These are phyloP conservation scores for Tyrannus savana DNA, from an alignment of 2,113 vertebrate genomes.

Conservation along the genomic window DNA sequence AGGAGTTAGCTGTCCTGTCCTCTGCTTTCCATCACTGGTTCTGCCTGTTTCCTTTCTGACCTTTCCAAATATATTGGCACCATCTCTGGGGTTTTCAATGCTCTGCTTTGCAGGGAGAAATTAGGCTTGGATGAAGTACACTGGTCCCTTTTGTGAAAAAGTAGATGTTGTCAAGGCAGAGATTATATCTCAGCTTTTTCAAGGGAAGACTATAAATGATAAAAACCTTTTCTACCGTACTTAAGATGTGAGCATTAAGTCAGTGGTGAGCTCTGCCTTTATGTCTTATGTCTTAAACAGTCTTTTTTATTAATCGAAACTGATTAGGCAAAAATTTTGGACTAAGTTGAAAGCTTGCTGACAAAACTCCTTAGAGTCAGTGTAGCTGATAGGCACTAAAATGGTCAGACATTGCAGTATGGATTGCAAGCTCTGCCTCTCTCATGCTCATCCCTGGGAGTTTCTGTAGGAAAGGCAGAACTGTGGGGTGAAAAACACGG, in stretches of 20 bases:
- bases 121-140: neutral
- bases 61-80: neutral
- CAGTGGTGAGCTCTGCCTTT: neutral
- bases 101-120: neutral
- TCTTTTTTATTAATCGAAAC: neutral
- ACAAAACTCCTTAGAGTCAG: neutral
- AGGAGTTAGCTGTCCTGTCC: neutral
- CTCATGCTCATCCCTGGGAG: accelerated
- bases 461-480: neutral
- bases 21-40: neutral
- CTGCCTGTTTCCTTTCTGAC: neutral
- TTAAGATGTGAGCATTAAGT: neutral
- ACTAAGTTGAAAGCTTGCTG: neutral
- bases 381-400: neutral
- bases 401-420: neutral
- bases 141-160: neutral
- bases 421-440: neutral
- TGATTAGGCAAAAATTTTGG: neutral
- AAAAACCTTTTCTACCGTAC: neutral
- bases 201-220: neutral
- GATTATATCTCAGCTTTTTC: neutral
- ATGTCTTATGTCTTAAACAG: neutral
- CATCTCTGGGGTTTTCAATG: neutral
- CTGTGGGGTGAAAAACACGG: neutral
- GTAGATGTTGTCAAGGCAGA: neutral